Evolutionary conservation across 92 coral and sea anemone genomes (phyloP), one percentile per base, ranked within the genome.

Genomic region (Epizoanthus rinbou): DNA sequence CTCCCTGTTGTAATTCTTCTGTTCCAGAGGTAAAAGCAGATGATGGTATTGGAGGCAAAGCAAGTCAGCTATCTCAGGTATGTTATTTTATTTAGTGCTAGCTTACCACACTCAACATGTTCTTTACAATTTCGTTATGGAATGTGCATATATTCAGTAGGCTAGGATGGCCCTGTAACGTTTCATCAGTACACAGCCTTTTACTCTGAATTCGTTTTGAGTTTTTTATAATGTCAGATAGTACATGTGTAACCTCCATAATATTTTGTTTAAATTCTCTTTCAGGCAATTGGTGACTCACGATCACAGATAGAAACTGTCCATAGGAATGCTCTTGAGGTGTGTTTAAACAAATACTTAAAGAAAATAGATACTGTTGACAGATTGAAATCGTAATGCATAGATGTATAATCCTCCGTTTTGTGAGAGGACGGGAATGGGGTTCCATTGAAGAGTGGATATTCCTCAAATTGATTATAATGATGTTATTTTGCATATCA

Each of bases 321-420:
- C 33, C 94, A 94, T 81, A 90, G 87, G 81, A 84, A 84, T 85
- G 80, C 91, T 23, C 85, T 97, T 57, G 98, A 94, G 88, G 99
- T 97, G 56, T 23, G 92, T 88, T 11, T 23, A 16, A 15, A 60
- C 2, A 15, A 16, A 43, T 33, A 24, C 47, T 74, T 10, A 52
- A 3, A 14, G n/a, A n/a, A n/a, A 37, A 37, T 37, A 37, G 31
- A 2, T 28, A 28, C 31, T 37, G 19, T 22, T 31, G 39, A 7
- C 52, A 13, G 19, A 16, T 56, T 14, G 69, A 22, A 17, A 43
- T 35, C 45, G 0, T 25, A 41, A 6, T 35, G 14, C 19, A 8
- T 76, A 18, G 9, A 11, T 16, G 17, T 17, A 33, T 63, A 18
- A 9, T 57, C 19, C 31, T 13, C 21, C 66, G 22, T 18, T 23